Evolutionary conservation across 2,113 vertebrate genomes (phyloP).

Genomic region (Lepus europaeus): DNA sequence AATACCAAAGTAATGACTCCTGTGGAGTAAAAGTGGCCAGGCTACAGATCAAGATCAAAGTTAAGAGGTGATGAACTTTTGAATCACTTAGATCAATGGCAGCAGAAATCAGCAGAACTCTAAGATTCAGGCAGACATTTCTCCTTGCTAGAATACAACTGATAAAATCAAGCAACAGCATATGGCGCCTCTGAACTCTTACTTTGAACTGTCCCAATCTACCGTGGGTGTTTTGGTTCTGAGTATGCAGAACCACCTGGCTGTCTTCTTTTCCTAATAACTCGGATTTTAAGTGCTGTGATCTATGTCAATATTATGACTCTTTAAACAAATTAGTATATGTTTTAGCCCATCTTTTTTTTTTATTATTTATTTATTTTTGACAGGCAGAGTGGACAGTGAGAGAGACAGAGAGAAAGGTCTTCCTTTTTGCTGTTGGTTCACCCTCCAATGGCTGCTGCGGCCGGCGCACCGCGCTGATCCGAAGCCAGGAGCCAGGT

Average conservation of each 20-base stretch:
- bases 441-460: too few relatives aligned
- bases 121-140: conserved; percentile 11
- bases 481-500: too few relatives aligned
- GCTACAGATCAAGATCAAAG: conserved; percentile 16
- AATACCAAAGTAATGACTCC: conserved; percentile 21
- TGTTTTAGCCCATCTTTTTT: not conserved
- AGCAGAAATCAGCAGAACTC: not conserved
- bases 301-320: conserved; percentile 28
- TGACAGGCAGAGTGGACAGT: too few relatives aligned
- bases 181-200: not conserved
- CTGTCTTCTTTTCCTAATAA: conserved; percentile 16
- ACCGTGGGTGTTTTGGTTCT: not conserved
- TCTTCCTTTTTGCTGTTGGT: too few relatives aligned
- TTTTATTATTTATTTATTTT: not conserved
- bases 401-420: too few relatives aligned
- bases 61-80: conserved; percentile 2
- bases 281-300: conserved; percentile 22
- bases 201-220: not conserved
- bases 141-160: not conserved
- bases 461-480: too few relatives aligned
- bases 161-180: not conserved
- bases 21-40: not conserved
- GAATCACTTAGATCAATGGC: not conserved
- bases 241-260: not conserved
- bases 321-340: conserved; percentile 36